phyloP scores from a whole-genome alignment of 2,797 vertebrate genomes.

The Loriculus beryllinus region DNA sequence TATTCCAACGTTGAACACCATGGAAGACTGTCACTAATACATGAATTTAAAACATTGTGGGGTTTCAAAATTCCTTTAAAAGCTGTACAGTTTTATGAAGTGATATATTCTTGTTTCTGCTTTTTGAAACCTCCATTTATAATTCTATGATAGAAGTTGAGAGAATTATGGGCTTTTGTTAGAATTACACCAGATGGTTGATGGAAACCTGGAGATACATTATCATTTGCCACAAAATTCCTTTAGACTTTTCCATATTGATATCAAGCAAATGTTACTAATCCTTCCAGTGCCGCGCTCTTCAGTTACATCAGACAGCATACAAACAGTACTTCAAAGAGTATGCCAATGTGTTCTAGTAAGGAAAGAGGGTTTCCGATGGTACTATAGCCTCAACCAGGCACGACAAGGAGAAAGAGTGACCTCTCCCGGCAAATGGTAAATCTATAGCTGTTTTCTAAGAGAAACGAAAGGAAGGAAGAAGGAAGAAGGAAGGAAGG shows the following conservation, averaged over 20 bases:
- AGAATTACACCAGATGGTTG: neutral
- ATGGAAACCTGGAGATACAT: neutral
- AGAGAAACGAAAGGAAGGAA: neutral
- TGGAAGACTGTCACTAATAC: neutral
- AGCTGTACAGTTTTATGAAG: neutral
- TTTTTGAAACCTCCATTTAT: neutral
- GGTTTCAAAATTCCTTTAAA: neutral
- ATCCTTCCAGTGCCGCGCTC: neutral
- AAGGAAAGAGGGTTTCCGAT: neutral
- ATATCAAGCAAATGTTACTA: neutral
- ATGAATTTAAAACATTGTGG: neutral
- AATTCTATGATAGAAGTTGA: neutral
- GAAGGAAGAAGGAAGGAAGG: neutral
- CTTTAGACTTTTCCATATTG: neutral
- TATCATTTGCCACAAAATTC: neutral
- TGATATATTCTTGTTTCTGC: neutral
- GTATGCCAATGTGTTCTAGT: neutral
- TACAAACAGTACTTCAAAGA: slow-evolving; percentile 15
- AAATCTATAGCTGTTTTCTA: neutral
- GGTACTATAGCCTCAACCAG: neutral
- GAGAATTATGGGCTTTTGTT: neutral
- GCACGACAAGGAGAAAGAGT: slow-evolving; percentile 72
- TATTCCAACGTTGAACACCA: neutral
- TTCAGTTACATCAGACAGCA: neutral
- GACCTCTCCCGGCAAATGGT: slow-evolving; percentile 75